Percentiles rank a stretch among this genome's conserved stretches.
Evolutionary conservation across 2,888 invertebrate genomes (phyloP).

Genomic region (Phrixothrix hirtus): DNA sequence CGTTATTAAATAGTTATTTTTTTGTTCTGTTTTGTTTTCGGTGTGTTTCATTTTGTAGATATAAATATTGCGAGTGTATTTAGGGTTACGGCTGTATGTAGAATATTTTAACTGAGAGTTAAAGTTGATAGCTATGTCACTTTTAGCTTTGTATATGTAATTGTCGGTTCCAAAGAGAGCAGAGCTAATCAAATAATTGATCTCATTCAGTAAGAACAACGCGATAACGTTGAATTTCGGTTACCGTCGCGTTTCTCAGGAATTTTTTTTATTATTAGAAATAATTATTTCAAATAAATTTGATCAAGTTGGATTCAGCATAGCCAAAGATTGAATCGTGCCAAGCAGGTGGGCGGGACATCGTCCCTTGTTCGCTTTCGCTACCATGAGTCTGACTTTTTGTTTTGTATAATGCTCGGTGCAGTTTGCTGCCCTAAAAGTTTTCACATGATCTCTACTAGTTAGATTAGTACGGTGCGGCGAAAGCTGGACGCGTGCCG

Average conservation of each 20-base stretch:
- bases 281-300: conserved; percentile 35
- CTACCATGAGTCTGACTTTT: conserved; percentile 48
- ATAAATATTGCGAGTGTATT: conserved; percentile 43
- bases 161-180: conserved; percentile 55
- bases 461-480: conserved; percentile 54
- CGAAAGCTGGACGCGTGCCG: conserved; percentile 50
- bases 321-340: conserved; percentile 54
- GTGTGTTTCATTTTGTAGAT: conserved; percentile 45
- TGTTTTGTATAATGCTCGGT: conserved; percentile 39
- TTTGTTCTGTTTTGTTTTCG: conserved; percentile 44
- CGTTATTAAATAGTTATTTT: conserved; percentile 30
- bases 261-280: conserved; percentile 51
- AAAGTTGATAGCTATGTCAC: conserved; percentile 21
- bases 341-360: conserved; percentile 44
- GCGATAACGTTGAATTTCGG: conserved; percentile 25
- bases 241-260: conserved; percentile 49
- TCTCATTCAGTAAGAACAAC: conserved; percentile 49
- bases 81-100: conserved; percentile 46
- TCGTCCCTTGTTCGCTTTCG: conserved; percentile 51
- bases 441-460: conserved; percentile 58
- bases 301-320: conserved; percentile 52
- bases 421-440: conserved; percentile 48
- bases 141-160: conserved; percentile 33
- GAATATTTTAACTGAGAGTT: conserved; percentile 43
- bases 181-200: conserved; percentile 56